These are phyloP conservation scores for Trogon melanurus DNA, from an alignment of 2,113 vertebrate genomes.

Conservation along the genomic window DNA sequence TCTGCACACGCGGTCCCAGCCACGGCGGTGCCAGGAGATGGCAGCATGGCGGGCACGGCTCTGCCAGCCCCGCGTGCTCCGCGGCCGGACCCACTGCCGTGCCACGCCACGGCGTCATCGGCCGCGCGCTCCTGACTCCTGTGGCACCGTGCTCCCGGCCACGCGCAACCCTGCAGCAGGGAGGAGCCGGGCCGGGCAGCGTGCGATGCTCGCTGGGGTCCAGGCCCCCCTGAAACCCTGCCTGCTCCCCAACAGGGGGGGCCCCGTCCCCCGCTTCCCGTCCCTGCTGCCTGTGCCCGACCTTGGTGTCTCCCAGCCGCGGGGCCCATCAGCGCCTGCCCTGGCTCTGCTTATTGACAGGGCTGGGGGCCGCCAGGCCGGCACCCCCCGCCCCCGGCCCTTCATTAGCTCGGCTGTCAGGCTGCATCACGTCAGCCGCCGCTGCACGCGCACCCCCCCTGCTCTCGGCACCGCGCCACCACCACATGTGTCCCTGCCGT, in stretches of 20 bases:
- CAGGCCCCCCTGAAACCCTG: background rate
- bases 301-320: constrained; percentile 56
- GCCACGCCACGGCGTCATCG: too few relatives aligned
- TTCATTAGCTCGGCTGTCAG: constrained; percentile 25
- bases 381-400: background rate
- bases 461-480: background rate
- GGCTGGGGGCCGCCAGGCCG: background rate
- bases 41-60: too few relatives aligned
- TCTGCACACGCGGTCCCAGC: too few relatives aligned
- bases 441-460: rapidly evolving
- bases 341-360: constrained; percentile 53
- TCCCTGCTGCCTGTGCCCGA: background rate
- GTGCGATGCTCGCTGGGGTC: background rate
- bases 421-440: constrained; percentile 10
- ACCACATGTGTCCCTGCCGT: background rate
- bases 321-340: constrained; percentile 27
- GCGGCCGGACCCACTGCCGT: too few relatives aligned
- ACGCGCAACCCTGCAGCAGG: too few relatives aligned
- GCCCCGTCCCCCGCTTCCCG: background rate
- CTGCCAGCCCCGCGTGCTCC: too few relatives aligned
- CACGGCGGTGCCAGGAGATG: too few relatives aligned
- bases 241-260: background rate
- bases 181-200: too few relatives aligned
- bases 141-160: too few relatives aligned
- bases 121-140: too few relatives aligned